Evolutionary conservation across 2,113 vertebrate species (phyloP), one percentile per base, ranked within the genome.

Genomic region (Hippocampus zosterae): DNA sequence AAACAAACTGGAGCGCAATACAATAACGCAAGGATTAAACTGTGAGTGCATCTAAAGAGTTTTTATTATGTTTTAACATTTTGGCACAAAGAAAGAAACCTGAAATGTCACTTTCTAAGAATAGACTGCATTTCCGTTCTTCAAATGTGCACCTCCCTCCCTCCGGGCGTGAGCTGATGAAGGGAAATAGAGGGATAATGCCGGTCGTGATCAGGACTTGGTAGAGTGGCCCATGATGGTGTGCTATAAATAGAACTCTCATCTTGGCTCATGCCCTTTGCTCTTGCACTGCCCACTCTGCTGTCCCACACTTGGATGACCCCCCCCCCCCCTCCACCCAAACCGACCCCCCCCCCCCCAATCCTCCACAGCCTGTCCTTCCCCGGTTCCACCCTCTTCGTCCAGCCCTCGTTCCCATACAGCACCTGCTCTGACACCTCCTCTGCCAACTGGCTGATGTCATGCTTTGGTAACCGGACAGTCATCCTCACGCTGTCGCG

Each of bases 361-460:
- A n/a, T n/a, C 72, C 73, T 74, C 82, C 85, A 87, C 78, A 76
- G 82, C 74, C 79, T 77, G 84, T 89, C 87, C 89, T 88, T 85
- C 83, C 87, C 87, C 72, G 80, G 55, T 75, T 85, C 79, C 84
- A 78, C 82, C 84, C 82, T 76, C 86, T 83, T 81, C 80, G 81
- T 83, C 81, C 87, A 74, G 80, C 84, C 81, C 75, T 78, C 55
- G 71, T 68, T 82, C 76, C 85, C 87, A 86, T 81, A 75, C 74
- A 88, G 90, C 87, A 91, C 90, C 89, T 90, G 86, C 89, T 91
- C 88, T 74, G 37, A 85, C 90, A 88, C 84, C 84, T 90, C 81
- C 82, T 76, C 76, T 90, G 89, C 89, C 90, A 90, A 88, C 85
- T 89, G 84, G 84, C 87, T 90, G 87, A 88, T 87, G 90, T 89